These are phyloP conservation scores for Melanchra persicariae DNA, from an alignment of 2,888 invertebrate genomes.

Conservation along the genomic window DNA sequence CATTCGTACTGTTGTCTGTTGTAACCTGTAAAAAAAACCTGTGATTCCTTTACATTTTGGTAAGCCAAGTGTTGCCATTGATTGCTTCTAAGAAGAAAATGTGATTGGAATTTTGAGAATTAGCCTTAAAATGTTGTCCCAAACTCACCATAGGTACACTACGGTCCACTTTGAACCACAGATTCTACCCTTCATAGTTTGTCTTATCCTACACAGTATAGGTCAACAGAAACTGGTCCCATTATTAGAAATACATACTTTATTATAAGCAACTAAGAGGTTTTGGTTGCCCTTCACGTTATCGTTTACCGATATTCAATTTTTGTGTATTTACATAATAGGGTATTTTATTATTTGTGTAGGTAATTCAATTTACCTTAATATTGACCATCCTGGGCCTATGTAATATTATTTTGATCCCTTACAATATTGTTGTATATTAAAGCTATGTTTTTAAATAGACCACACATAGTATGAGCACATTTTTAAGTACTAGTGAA, in stretches of 20 bases:
- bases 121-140: background rate
- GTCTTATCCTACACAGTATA: background rate
- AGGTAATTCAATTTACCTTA: constrained; percentile 51
- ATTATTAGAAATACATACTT: constrained; percentile 27
- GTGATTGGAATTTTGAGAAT: no score
- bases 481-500: no score
- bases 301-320: constrained; percentile 66
- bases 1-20: no score
- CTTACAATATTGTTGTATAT: constrained; percentile 14
- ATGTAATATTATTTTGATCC: constrained; percentile 6
- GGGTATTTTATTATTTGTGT: constrained; percentile 49
- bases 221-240: constrained; percentile 33
- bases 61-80: no score
- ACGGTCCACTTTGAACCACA: no score
- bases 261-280: constrained; percentile 28
- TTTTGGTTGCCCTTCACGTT: constrained; percentile 32
- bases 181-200: background rate
- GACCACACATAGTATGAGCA: no score
- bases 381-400: constrained; percentile 19
- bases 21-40: no score
- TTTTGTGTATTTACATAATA: constrained; percentile 66
- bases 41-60: no score
- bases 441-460: background rate
- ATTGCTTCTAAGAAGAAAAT: no score
- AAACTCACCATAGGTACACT: background rate